Evolutionary conservation across 1,140 invertebrate species (phyloP).

Genomic region (Dendrolimus punctatus): DNA sequence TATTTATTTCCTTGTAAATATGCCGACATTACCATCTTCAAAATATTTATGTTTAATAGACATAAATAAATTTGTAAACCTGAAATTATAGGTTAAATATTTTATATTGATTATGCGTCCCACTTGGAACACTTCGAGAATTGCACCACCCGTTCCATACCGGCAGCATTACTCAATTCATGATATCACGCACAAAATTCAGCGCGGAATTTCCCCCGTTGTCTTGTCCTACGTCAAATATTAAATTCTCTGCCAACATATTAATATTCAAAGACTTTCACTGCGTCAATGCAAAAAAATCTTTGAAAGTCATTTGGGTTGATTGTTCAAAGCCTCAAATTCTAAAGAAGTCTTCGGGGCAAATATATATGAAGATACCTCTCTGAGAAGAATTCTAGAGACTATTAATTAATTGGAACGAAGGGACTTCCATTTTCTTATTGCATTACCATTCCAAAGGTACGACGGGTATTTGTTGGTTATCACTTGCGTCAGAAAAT

Average conservation of each 20-base stretch:
- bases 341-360: constrained; percentile 8
- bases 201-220: constrained; percentile 36
- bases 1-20: too few species aligned
- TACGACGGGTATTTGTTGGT: not conserved
- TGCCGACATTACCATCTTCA: too few species aligned
- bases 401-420: constrained; percentile 8
- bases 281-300: constrained; percentile 21
- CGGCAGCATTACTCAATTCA: constrained; percentile 26
- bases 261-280: constrained; percentile 46
- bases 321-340: constrained; percentile 30
- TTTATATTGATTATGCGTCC: not conserved
- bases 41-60: too few species aligned
- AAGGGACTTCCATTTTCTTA: constrained; percentile 8
- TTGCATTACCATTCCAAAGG: constrained; percentile 11
- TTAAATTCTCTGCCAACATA: constrained; percentile 47
- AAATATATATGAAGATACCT: not conserved
- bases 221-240: constrained; percentile 45
- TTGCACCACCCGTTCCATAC: constrained; percentile 17
- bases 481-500: constrained; percentile 5
- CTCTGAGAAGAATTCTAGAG: not conserved
- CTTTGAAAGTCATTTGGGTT: constrained; percentile 31
- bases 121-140: constrained; percentile 23
- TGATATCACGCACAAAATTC: constrained; percentile 30
- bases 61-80: too few species aligned
- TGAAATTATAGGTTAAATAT: too few species aligned